Base-by-base conservation (phyloP, 2,888 invertebrate genomes). In the Calliphora vomitoria region DNA sequence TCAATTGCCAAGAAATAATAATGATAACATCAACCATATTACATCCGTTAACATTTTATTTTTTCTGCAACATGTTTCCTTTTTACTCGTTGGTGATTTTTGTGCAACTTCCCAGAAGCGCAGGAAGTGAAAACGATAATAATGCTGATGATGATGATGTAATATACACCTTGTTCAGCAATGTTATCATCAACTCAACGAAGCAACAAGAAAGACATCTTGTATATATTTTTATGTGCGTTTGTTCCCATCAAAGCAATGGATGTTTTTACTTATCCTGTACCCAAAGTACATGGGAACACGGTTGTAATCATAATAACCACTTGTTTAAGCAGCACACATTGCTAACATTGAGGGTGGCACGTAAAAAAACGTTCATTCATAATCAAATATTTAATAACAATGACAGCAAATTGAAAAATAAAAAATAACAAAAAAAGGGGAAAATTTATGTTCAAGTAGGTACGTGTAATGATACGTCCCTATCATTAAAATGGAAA, bases 341-440 rank as follows among this genome's bases (percentile, higher is more conserved):
- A 55, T 25, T 44, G n/a, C 25, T 20, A 44, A 55, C 58, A 50
- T 69, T 5, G 74, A 11, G 41, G 38, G 68, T 66, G 82, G 60
- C 87, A 85, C 75, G 87, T 87, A 75, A 55, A 31, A 83, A 68
- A 87, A 66, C 64, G 55, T 78, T 85, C 75, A 82, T 75, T 87
- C 82, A 75, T 82, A 85, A 85, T 79, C 85, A 87, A 74, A 78
- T 76, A 74, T 84, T 76, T 85, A 68, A 82, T 81, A 87, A 84
- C 47, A 84, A 82, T 75, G 74, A 60, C 86, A 84, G 83, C 44
- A 72, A 81, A 84, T 84, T 81, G 72, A 83, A 76, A 81, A 69
- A 50, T 38, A 82, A 82, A 44, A 13, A 44, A n/a, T n/a, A n/a
- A n/a, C n/a, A 47, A 81, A 60, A 13, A 11, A 58, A 15, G 47